Conservation (phyloP, 2,797 vertebrate genomes). For the Poeciliopsis paucimaculata region DNA sequence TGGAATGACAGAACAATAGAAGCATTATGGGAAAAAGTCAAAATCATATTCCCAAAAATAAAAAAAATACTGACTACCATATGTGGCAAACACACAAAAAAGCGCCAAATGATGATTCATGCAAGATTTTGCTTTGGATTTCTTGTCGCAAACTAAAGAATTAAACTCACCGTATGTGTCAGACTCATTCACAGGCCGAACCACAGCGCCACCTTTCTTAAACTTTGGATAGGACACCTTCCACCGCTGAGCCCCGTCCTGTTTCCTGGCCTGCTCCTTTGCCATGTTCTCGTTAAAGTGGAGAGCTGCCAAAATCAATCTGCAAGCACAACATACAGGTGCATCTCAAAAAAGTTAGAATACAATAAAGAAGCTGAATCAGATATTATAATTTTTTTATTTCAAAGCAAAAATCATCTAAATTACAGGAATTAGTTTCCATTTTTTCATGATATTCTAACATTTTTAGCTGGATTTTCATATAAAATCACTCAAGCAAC, state of each 20-base stretch:
- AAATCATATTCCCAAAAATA: neutral
- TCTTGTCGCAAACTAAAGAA: neutral
- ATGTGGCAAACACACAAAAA: neutral
- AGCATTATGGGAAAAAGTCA: neutral
- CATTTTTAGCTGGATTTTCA: neutral
- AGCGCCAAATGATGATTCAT: neutral
- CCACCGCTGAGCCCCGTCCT: neutral
- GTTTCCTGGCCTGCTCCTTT: neutral
- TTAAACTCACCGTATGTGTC: neutral
- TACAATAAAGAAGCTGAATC: neutral
- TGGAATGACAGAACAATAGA: neutral
- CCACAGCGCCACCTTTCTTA: neutral
- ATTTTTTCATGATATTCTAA: too few relatives aligned
- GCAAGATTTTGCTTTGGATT: neutral
- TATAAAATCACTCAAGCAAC: neutral
- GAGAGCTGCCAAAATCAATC: neutral
- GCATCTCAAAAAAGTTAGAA: neutral
- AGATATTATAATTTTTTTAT: neutral
- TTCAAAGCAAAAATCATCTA: neutral
- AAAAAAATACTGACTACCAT: neutral
- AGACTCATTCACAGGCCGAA: neutral
- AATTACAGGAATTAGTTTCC: neutral
- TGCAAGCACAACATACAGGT: neutral
- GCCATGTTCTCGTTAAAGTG: neutral
- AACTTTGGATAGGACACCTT: neutral